Evolutionary conservation across 2,888 invertebrate species (phyloP).

Genomic region (Drosophila recens): DNA sequence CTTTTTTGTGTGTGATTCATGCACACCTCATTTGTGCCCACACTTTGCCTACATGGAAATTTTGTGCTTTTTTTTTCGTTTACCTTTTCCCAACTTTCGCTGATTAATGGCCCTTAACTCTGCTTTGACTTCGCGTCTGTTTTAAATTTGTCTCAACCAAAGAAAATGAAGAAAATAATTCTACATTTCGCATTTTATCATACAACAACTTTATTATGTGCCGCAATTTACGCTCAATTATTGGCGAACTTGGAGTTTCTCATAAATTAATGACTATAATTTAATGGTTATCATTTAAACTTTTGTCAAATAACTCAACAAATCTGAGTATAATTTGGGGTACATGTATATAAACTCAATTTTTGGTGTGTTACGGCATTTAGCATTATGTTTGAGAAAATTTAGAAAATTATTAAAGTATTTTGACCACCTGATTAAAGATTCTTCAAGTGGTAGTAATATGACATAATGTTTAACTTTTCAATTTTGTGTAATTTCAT

Average conservation of each 20-base stretch:
- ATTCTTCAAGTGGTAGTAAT: neutral
- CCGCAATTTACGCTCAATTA: conserved; percentile 76
- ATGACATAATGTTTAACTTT: neutral
- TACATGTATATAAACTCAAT: neutral
- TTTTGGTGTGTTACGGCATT: neutral
- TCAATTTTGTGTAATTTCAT: neutral
- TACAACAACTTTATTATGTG: conserved; percentile 49
- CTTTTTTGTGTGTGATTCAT: conserved; percentile 64
- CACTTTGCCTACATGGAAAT: conserved; percentile 57
- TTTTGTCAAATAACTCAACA: conserved; percentile 5
- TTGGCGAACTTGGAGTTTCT: conserved; percentile 43
- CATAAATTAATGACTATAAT: conserved; percentile 52
- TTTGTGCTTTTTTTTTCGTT: conserved; percentile 25
- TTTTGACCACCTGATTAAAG: neutral
- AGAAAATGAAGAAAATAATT: conserved; percentile 17
- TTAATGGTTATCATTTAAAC: conserved; percentile 31
- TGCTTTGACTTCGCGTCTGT: conserved; percentile 43
- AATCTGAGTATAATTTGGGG: neutral
- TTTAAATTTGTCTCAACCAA: conserved; percentile 2
- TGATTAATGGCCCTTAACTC: conserved; percentile 72
- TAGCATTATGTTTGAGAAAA: neutral
- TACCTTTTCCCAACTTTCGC: conserved; percentile 50
- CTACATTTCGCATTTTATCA: conserved; percentile 45
- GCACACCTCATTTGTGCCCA: conserved; percentile 66
- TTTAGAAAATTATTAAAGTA: neutral